Percentiles rank a stretch among this genome's conserved stretches.
Evolutionary conservation across 2,888 invertebrate species (phyloP).

Genomic region (Catocala sponsa): DNA sequence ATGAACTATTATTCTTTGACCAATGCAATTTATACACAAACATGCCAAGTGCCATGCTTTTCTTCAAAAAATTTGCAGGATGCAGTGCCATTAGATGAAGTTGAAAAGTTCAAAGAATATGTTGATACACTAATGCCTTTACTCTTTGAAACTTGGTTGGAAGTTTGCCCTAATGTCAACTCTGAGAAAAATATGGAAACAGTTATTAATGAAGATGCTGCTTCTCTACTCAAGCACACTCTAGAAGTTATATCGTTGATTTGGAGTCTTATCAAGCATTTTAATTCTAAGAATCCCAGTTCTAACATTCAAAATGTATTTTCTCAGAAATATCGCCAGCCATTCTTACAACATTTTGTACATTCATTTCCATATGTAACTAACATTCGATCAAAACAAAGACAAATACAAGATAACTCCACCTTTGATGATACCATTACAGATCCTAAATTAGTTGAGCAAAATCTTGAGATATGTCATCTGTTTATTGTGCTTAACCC

Average conservation of each 20-base stretch:
- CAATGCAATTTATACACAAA: slow-evolving; percentile 66
- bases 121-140: slow-evolving; percentile 92
- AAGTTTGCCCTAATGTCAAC: slow-evolving; percentile 89
- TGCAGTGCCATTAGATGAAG: slow-evolving; percentile 70
- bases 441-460: slow-evolving; percentile 72
- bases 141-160: slow-evolving; percentile 94
- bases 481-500: slow-evolving; percentile 84
- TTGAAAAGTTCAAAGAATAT: slow-evolving; percentile 88
- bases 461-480: slow-evolving; percentile 77
- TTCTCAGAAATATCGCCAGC: slow-evolving; percentile 81
- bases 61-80: slow-evolving; percentile 75
- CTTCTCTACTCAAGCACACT: slow-evolving; percentile 89
- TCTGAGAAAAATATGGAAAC: slow-evolving; percentile 77
- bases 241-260: slow-evolving; percentile 89
- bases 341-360: slow-evolving; percentile 88
- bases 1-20: slow-evolving; percentile 70
- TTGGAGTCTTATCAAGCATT: slow-evolving; percentile 79
- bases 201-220: slow-evolving; percentile 89
- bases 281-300: slow-evolving; percentile 68
- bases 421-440: slow-evolving; percentile 69
- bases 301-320: slow-evolving; percentile 84
- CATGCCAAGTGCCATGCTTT: slow-evolving; percentile 77
- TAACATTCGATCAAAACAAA: slow-evolving; percentile 70
- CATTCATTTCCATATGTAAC: slow-evolving; percentile 88
- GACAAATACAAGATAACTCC: slow-evolving; percentile 47